A percentile compares a stretch with the other conserved stretches of the same genome.
Conservation (phyloP, 2,797 vertebrate genomes). For the Acipenser transmontanus region DNA sequence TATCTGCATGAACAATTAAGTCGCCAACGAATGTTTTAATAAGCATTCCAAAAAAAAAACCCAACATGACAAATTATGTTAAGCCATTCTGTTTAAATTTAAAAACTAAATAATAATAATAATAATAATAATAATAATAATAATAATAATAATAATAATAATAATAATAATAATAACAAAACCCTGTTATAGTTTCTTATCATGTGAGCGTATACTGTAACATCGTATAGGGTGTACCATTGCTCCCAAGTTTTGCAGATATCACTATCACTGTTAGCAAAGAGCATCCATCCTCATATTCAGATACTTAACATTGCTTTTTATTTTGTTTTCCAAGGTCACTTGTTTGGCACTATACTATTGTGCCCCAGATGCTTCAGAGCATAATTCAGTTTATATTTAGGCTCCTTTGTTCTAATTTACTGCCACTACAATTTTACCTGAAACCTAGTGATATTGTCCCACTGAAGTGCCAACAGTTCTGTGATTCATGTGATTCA, state of each 20-base stretch:
- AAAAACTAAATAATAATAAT: too few relatives aligned
- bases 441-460: neutral
- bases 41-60: neutral
- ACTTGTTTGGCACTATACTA: neutral
- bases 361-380: neutral
- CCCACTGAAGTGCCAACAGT: slow-evolving; percentile 11
- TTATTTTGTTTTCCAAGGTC: slow-evolving; percentile 1
- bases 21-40: slow-evolving; percentile 1
- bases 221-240: too few relatives aligned
- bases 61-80: neutral
- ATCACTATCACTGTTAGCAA: neutral
- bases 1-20: neutral
- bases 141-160: too few relatives aligned
- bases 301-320: neutral
- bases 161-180: too few relatives aligned
- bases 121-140: too few relatives aligned
- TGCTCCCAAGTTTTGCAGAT: too few relatives aligned
- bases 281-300: neutral
- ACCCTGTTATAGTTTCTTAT: too few relatives aligned
- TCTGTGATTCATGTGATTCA: slow-evolving; percentile 16
- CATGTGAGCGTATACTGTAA: too few relatives aligned
- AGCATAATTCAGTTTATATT: neutral
- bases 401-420: slow-evolving; percentile 1
- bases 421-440: slow-evolving; percentile 7
- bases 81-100: neutral